Base-by-base conservation (phyloP, 2,113 vertebrate species). In the Channa argus region DNA sequence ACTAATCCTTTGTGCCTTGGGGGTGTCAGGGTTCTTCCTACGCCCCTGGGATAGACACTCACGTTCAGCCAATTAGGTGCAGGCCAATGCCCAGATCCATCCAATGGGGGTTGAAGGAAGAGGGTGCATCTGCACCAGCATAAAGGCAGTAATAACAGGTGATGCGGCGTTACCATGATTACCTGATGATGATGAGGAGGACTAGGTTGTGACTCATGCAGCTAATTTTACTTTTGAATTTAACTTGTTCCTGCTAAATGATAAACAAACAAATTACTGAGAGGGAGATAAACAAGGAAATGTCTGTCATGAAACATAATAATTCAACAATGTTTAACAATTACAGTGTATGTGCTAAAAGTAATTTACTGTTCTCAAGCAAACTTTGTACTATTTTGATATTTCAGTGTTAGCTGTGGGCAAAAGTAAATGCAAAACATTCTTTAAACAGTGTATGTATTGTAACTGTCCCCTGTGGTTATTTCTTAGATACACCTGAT, bases 121-220 rank as follows among this genome's bases (percentile, higher is more conserved):
- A 63, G 12, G 44, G 9, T 62, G 75, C 63, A 76, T 89, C 72
- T 88, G 45, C 69, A 72, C 8, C 74, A 77, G 71, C 74, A 88
- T 90, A 83, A 85, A 14, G 80, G 71, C 38, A 71, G 75, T 85
- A 86, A 91, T 91, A 89, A 89, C 81, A 82, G 81, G 71, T 78
- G 54, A 82, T 86, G 74, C 49, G 38, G 79, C 12, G 24, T 76
- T 65, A 60, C 74, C 70, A 50, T 71, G 80, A 90, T 88, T 85
- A 84, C 76, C 50, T 71, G 77, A 33, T 79, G 58, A 80, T 47
- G 76, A 65, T 56, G 47, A 62, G 66, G 77, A 58, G 77, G 79
- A 24, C 24, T 24, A 24, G 72, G 77, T 72, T 68, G 68, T 91
- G 89, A 91, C 53, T 89, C 88, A 89, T 83, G 51, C 63, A 44